Evolutionary conservation across 2,888 invertebrate genomes (phyloP), one percentile per base, ranked within the genome.

Genomic region (Pachymerium ferrugineum): DNA sequence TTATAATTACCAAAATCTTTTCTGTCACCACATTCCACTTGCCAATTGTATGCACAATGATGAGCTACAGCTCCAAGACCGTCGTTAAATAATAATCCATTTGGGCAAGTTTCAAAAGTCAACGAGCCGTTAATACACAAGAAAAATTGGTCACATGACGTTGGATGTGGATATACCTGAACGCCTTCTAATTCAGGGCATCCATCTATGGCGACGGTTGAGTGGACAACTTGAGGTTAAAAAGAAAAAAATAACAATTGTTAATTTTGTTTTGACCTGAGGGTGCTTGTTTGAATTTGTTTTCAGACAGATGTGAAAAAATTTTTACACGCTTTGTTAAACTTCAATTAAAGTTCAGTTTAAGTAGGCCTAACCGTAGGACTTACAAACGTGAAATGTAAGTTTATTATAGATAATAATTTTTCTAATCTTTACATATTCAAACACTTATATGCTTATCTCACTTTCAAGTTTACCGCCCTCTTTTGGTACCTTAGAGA

Each of bases 31-130:
- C 94, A 95, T 77, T 94, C 88, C 2, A 91, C 94, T 12, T 91
- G 94, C 95, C 95, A 95, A 85, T 93, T 86, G 85, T 94, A 95
- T 85, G 94, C 94, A 87, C 95, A 96, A 85, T 94, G 93, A 82
- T 94, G 90, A 85, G 94, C 90, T 0, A 92, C 91, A 22, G 89
- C 89, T 1, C 94, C 94, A 80, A 93, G 92, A 74, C 94, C 94
- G 16, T 94, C 94, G 22, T 94, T 94, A 81, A 92, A 95, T 54
- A 95, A 86, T 31, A 96, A 86, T 3, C 95, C 95, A 80, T 96
- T 95, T 81, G 93, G 94, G 80, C 95, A 96, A 30, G 90, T 90
- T 82, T 95, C 95, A 78, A 93, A 88, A 1, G 93, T 93, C 80
- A 94, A 83, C 1, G 93, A 92, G 67, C 95, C 94, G 81, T 95